Evolutionary conservation across 2,113 vertebrate species (phyloP), one percentile per base, ranked within the genome.

Genomic region (Nematolebias whitei): DNA sequence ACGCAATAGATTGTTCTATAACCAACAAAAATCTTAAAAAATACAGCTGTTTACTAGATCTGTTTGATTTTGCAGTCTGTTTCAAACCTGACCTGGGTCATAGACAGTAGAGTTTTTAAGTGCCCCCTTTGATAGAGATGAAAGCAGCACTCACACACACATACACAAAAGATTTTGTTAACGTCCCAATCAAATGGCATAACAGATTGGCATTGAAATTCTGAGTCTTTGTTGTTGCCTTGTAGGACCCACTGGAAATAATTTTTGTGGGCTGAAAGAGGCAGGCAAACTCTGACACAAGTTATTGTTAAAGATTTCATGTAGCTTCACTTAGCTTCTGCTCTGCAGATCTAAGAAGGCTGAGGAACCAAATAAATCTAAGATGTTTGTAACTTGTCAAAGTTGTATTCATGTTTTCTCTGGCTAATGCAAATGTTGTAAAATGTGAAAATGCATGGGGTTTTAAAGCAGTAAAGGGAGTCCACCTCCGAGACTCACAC

Each of bases 141-240:
- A 85, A 89, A 83, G 79, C 58, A 8, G 43, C 3, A 19, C 26
- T 63, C 18, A 2, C 39, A 53, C 66, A 83, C 29, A 85, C n/a
- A n/a, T n/a, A n/a, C n/a, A 76, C 56, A 68, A 76, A 62, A 38
- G 20, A 84, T 81, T 76, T 70, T 59, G 58, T 78, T 60, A 62
- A 64, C 24, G 44, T 70, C 7, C 10, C 13, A 52, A 83, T 84
- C 76, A 85, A 68, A 86, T 66, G 65, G 74, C 72, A 74, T 32
- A 14, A 78, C 48, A 80, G 73, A 74, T 58, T 71, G 63, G 62
- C 51, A 69, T 49, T 52, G 20, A 76, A 61, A 71, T 60, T 53
- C 66, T 45, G 51, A 61, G 71, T 29, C 79, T 85, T 81, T 89
- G 72, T 81, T 77, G 74, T 79, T 80, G 66, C 71, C 82, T 84